Base-by-base conservation (phyloP, 2,888 invertebrate species). In the Sinohyriopsis cumingii region DNA sequence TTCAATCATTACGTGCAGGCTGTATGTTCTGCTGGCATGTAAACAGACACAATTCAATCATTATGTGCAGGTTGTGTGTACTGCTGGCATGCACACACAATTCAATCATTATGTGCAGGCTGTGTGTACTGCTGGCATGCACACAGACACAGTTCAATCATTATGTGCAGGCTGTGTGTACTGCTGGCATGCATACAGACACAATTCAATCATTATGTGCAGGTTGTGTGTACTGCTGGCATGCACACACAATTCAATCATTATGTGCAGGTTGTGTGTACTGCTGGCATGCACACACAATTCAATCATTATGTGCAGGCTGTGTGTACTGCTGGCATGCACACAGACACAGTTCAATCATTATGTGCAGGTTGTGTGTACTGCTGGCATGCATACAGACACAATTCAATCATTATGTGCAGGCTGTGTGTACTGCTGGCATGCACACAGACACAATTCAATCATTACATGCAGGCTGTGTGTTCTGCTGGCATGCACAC, bases 171-270 rank as follows among this genome's bases (percentile, higher is more conserved):
- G n/a, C n/a, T n/a, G n/a, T 28, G 28, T 28, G 28, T 28, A 28
- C 28, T 28, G 28, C 28, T 28, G 28, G 12, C 18, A 63, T 24
- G 68, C 68, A 22, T 60, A 62, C 9, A 55, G n/a, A 9, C 57
- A 68, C 3, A n/a, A 22, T 68, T 68, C 59, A 45, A 64, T n/a
- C 5, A 56, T 22, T 54, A 66, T 33, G n/a, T n/a, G n/a, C n/a
- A n/a, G n/a, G n/a, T n/a, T n/a, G n/a, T 28, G 28, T 28, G 28
- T 28, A 28, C 28, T 28, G 28, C 28, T 28, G 28, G 12, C 18
- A 63, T 24, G 68, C 68, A 22, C 64, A 9, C 57, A 68, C 3
- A n/a, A 22, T 68, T 68, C 59, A 45, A 64, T n/a, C 5, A 56
- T 22, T 54, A 66, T 33, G n/a, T n/a, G n/a, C n/a, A n/a, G n/a